Conservation (phyloP, 2,797 vertebrate genomes). For the Scleropages formosus region DNA sequence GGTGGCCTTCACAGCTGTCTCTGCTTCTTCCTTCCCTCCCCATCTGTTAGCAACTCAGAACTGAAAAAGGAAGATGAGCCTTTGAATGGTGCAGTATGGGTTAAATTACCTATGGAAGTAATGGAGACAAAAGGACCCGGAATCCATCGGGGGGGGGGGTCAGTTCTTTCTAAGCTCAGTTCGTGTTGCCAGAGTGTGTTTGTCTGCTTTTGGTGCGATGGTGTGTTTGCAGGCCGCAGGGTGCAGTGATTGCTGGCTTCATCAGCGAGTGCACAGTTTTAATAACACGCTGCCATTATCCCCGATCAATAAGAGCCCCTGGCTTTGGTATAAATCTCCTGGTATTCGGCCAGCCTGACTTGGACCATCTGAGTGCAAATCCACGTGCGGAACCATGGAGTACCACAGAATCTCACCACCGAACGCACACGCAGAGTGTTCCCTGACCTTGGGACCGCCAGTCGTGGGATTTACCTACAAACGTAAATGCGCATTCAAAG, state of each 20-base stretch:
- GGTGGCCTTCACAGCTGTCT: neutral
- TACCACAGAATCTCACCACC: slow-evolving; percentile 22
- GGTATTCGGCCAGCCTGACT: neutral
- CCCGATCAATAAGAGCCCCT: slow-evolving; percentile 41
- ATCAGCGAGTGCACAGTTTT: slow-evolving; percentile 42
- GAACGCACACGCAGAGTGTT: neutral
- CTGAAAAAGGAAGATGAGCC: neutral
- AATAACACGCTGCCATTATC: slow-evolving; percentile 39
- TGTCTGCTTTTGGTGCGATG: neutral
- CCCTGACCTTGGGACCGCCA: neutral
- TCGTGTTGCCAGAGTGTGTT: neutral
- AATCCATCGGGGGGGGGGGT: neutral
- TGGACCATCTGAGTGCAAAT: slow-evolving; percentile 41
- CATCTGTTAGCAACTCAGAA: neutral
- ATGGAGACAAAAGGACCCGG: slow-evolving; percentile 2
- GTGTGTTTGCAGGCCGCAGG: neutral
- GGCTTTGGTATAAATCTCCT: slow-evolving; percentile 36
- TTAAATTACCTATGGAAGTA: slow-evolving; percentile 8
- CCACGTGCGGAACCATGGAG: slow-evolving; percentile 35
- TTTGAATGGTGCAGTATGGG: neutral
- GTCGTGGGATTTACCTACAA: neutral
- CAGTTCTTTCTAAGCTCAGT: neutral
- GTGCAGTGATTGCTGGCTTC: slow-evolving; percentile 9
- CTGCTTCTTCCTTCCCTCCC: neutral
- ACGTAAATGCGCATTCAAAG: too few relatives aligned